These are phyloP conservation scores for Phalangium opilio DNA, from an alignment of 2,888 invertebrate genomes.

Conservation along the genomic window DNA sequence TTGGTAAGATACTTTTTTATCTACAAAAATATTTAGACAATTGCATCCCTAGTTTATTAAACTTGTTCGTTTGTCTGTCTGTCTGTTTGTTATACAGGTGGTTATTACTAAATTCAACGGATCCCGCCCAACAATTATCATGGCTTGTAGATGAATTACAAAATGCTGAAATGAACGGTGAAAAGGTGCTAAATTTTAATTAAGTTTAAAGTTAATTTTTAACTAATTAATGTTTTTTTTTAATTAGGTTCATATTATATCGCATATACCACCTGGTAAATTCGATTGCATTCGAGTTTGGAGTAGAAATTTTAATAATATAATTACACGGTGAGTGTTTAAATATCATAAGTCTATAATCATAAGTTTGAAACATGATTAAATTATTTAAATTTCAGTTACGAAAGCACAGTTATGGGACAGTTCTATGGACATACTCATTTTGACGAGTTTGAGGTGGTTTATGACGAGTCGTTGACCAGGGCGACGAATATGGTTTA, in stretches of 20 bases:
- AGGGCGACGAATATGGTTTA: constrained; percentile 53
- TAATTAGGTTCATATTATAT: constrained; percentile 55
- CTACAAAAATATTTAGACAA: too few species aligned
- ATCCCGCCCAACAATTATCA: constrained; percentile 56
- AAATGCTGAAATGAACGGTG: constrained; percentile 52
- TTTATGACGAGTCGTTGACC: constrained; percentile 28
- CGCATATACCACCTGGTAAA: constrained; percentile 64
- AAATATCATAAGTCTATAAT: neutral
- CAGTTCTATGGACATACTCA: constrained; percentile 86
- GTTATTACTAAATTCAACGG: constrained; percentile 28
- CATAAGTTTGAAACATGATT: constrained; percentile 7
- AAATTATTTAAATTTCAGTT: constrained; percentile 37
- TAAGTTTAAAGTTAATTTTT: neutral
- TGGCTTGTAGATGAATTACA: constrained; percentile 62
- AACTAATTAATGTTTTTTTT: neutral
- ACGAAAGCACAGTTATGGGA: constrained; percentile 52
- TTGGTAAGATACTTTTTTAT: constrained; percentile 31
- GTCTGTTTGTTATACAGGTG: constrained; percentile 40
- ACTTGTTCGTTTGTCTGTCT: neutral
- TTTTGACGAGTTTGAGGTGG: constrained; percentile 83
- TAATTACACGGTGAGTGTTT: constrained; percentile 17
- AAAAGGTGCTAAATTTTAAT: too few species aligned
- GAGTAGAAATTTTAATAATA: constrained; percentile 27
- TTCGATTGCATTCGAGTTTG: constrained; percentile 51
- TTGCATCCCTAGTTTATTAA: too few species aligned